These are phyloP conservation scores for Drosophila lini DNA, from an alignment of 1,140 invertebrate genomes.

Conservation along the genomic window DNA sequence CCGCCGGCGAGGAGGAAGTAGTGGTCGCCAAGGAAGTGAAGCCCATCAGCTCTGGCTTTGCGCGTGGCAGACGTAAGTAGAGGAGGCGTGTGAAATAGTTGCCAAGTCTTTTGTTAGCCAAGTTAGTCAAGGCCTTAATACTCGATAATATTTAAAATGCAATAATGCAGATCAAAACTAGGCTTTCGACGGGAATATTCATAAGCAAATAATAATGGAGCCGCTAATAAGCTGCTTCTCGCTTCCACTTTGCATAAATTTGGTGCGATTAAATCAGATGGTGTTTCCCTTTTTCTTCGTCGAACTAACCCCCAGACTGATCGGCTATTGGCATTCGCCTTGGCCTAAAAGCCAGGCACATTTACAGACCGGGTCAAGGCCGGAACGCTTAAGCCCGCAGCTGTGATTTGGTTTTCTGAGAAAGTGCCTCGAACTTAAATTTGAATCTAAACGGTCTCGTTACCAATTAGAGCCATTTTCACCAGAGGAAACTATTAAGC, in stretches of 20 bases:
- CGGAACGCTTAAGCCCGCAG: not conserved
- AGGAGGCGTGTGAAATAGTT: not conserved
- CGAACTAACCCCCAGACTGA: not conserved
- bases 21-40: constrained; percentile 84
- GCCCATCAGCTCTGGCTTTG: constrained; percentile 75
- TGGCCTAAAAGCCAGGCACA: not conserved
- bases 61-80: constrained; percentile 75
- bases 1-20: constrained; percentile 73
- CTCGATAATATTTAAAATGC: not conserved
- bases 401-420: not conserved
- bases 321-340: constrained; percentile 10
- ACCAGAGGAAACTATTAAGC: no score
- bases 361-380: constrained; percentile 6
- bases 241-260: not conserved
- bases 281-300: not conserved
- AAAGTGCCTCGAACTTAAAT: not conserved
- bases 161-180: no score
- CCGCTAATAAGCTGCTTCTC: not conserved
- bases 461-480: not conserved
- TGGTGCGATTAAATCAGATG: not conserved
- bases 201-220: not conserved
- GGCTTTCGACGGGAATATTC: not conserved
- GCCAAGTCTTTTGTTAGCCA: no score
- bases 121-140: no score
- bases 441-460: not conserved